phyloP scores from a whole-genome alignment of 92 coral and sea anemone genomes.

The Chrysogorgia sp. region DNA sequence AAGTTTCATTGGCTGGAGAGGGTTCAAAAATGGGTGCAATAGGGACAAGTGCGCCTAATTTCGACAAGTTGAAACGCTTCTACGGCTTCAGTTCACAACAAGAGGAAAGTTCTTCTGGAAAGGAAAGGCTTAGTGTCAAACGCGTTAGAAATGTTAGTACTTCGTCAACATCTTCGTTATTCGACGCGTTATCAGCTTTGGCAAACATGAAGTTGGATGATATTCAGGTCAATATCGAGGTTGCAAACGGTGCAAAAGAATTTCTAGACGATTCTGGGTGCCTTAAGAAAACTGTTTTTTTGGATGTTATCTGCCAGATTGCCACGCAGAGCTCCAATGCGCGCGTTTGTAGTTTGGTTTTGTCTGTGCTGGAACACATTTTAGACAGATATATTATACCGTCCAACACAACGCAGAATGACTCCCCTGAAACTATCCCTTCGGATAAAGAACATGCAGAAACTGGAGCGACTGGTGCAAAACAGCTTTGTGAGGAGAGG shows the following conservation, averaged over 20 bases:
- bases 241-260: slow-evolving; percentile 84
- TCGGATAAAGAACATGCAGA: slow-evolving; percentile 76
- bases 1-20: neutral
- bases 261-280: slow-evolving; percentile 88
- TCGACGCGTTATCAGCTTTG: slow-evolving; percentile 24
- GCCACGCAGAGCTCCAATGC: slow-evolving; percentile 79
- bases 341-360: slow-evolving; percentile 71
- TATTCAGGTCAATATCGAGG: slow-evolving; percentile 71
- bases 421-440: slow-evolving; percentile 57
- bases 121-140: slow-evolving; percentile 22
- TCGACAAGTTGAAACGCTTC: slow-evolving; percentile 34
- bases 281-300: slow-evolving; percentile 74
- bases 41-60: slow-evolving; percentile 11
- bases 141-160: slow-evolving; percentile 27
- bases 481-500: slow-evolving; percentile 65
- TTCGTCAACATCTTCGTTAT: slow-evolving; percentile 29
- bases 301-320: slow-evolving; percentile 80
- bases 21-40: neutral
- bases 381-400: slow-evolving; percentile 64
- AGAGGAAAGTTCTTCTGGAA: neutral
- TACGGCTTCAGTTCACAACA: slow-evolving; percentile 34
- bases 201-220: slow-evolving; percentile 60
- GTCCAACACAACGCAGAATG: slow-evolving; percentile 43
- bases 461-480: slow-evolving; percentile 77
- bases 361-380: slow-evolving; percentile 70